A percentile compares a stretch with the other conserved stretches of the same genome.
Conservation (phyloP, 2,797 vertebrate genomes). For the Liparis tanakae region DNA sequence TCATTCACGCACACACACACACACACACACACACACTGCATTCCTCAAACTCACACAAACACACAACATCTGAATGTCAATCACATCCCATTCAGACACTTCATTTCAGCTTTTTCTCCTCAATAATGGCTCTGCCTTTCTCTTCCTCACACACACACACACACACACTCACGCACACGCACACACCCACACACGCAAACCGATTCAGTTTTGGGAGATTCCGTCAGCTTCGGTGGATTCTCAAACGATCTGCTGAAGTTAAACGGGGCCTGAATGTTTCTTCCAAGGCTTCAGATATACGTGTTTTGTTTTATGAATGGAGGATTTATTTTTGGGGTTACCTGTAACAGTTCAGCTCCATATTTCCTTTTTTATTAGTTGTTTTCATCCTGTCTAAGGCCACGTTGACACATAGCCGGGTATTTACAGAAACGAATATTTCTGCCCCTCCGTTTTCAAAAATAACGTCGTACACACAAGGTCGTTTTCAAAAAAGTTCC, state of each 20-base stretch:
- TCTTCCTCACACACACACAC: neutral
- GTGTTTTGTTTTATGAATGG: conserved; percentile 52
- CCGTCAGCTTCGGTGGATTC: neutral
- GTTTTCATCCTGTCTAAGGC: neutral
- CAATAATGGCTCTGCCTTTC: neutral
- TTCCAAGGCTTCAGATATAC: neutral
- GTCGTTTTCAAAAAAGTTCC: no score
- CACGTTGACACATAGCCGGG: no score
- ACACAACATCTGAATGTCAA: neutral
- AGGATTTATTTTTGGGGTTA: conserved; percentile 47
- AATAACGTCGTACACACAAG: no score
- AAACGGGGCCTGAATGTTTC: conserved; percentile 5
- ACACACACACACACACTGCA: conserved; percentile 1
- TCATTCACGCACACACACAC: conserved; percentile 19
- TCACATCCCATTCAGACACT: conserved; percentile 18
- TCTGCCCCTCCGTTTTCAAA: no score
- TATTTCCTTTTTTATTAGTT: no score
- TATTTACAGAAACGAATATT: no score
- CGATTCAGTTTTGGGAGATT: no score
- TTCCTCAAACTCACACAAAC: conserved; percentile 20
- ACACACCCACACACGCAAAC: neutral
- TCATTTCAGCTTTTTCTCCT: neutral
- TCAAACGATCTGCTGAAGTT: conserved; percentile 8
- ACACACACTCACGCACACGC: neutral
- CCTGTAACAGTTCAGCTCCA: conserved; percentile 10